phyloP scores from a whole-genome alignment of 2,113 vertebrate species.

The Saguinus midas region DNA sequence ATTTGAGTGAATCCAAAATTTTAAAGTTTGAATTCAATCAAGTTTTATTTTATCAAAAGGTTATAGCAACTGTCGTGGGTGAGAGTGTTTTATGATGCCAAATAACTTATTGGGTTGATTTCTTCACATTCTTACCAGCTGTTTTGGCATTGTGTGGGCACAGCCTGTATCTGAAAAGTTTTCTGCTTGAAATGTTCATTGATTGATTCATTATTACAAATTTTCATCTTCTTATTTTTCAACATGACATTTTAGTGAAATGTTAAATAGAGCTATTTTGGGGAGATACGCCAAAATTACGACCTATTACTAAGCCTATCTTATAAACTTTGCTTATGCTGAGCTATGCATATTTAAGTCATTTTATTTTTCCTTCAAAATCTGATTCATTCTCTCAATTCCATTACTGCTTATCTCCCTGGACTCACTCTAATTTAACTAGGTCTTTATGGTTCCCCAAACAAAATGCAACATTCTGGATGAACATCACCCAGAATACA shows the following conservation, averaged over 20 bases:
- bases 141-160: conserved; percentile 16
- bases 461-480: conserved; percentile 51
- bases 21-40: conserved; percentile 28
- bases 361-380: conserved; percentile 66
- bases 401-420: conserved; percentile 54
- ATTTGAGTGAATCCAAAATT: conserved; percentile 36
- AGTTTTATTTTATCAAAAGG: conserved; percentile 13
- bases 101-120: conserved; percentile 48
- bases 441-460: conserved; percentile 44
- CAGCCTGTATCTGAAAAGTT: background rate
- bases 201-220: conserved; percentile 48
- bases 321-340: conserved; percentile 52
- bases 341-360: conserved; percentile 61
- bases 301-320: conserved; percentile 12
- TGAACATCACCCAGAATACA: conserved; percentile 42
- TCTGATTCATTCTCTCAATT: conserved; percentile 56
- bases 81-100: background rate
- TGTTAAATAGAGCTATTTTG: background rate
- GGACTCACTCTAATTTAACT: conserved; percentile 56
- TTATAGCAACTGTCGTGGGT: background rate
- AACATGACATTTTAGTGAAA: conserved; percentile 24
- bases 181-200: conserved; percentile 41
- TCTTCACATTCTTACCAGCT: conserved; percentile 31
- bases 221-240: conserved; percentile 49
- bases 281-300: conserved; percentile 3